These are phyloP conservation scores for Cochlearius cochlearius DNA, from an alignment of 2,113 vertebrate species.

Conservation along the genomic window DNA sequence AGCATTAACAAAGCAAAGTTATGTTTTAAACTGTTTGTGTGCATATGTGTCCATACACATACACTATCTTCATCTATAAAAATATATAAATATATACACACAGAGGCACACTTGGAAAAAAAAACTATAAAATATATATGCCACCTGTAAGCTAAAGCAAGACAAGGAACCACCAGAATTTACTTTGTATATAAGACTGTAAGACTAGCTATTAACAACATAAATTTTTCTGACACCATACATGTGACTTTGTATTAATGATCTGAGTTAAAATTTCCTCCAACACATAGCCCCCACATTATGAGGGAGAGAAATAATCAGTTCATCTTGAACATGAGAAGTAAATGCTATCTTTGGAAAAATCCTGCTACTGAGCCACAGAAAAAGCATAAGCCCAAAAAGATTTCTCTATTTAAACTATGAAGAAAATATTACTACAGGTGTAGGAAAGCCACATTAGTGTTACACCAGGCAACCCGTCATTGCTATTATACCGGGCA, in stretches of 20 bases:
- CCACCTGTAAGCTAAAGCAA: background rate
- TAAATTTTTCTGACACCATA: background rate
- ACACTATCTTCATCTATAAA: background rate
- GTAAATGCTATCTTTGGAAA: background rate
- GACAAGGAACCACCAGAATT: background rate
- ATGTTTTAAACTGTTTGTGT: background rate
- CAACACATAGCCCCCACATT: background rate
- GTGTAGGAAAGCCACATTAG: background rate
- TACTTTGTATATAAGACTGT: background rate
- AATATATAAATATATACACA: background rate
- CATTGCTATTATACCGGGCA: background rate
- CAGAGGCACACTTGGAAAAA: background rate
- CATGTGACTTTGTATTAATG: background rate
- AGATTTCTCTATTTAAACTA: background rate
- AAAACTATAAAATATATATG: background rate
- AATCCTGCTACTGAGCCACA: background rate
- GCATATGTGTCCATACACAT: too few relatives aligned
- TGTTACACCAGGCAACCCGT: background rate
- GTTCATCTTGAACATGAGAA: background rate
- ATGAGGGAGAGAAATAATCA: background rate
- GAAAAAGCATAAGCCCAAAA: background rate
- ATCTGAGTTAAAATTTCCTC: background rate
- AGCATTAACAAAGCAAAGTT: background rate
- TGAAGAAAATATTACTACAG: background rate
- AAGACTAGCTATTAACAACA: background rate